Conservation (phyloP, 2,113 vertebrate genomes). For the Ranitomeya variabilis region DNA sequence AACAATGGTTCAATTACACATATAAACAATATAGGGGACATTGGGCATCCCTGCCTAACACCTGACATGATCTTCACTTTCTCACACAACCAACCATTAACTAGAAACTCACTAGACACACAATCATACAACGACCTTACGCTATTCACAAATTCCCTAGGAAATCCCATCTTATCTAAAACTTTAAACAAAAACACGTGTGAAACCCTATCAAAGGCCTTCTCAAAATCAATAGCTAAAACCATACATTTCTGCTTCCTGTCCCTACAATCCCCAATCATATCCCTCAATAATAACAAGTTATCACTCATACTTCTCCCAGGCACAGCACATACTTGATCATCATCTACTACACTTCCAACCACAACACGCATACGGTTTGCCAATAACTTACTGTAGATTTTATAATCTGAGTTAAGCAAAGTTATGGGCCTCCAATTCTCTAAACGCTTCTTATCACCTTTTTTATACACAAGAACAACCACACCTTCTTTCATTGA, state of each 20-base stretch:
- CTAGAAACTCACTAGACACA: neutral
- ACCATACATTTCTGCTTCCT: too few relatives aligned
- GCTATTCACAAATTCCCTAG: neutral
- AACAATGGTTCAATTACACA: neutral
- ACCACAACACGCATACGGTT: neutral
- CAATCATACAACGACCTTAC: neutral
- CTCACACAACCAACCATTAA: neutral
- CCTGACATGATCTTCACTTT: neutral
- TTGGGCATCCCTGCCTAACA: constrained; percentile 4
- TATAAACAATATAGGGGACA: neutral
- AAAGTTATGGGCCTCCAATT: neutral
- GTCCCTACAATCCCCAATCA: too few relatives aligned
- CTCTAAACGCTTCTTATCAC: neutral
- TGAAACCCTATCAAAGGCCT: too few relatives aligned
- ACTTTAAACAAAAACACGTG: too few relatives aligned
- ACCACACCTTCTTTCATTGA: neutral
- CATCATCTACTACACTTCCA: neutral
- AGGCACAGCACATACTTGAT: neutral
- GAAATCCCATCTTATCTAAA: neutral
- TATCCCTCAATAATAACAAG: too few relatives aligned
- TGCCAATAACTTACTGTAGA: neutral
- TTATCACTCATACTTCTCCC: neutral
- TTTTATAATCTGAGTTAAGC: neutral
- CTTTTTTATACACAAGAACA: neutral
- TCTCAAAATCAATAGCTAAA: too few relatives aligned